A percentile compares a stretch with the other conserved stretches of the same genome.
Conservation (phyloP, 2,113 vertebrate species). For the Rhinogobius similis region DNA sequence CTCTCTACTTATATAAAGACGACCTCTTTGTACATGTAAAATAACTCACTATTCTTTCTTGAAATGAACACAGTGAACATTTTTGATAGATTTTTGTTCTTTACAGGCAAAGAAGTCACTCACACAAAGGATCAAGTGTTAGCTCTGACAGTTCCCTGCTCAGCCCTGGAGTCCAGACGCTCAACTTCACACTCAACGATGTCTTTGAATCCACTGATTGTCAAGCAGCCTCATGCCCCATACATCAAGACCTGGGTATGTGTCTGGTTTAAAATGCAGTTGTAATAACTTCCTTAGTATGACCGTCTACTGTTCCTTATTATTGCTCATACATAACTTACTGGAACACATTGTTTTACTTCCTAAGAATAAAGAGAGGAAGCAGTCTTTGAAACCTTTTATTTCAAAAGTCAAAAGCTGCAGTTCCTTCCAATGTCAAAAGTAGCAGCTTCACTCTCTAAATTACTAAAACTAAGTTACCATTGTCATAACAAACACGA, state of each 20-base stretch:
- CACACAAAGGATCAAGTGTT: constrained; percentile 49
- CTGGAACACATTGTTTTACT: constrained; percentile 1
- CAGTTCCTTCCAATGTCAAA: background rate
- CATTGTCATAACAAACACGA: background rate
- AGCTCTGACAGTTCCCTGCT: constrained; percentile 27
- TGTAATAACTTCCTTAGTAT: background rate
- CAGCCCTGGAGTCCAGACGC: constrained; percentile 36
- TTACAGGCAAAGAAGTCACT: constrained; percentile 39
- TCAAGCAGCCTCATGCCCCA: constrained; percentile 67
- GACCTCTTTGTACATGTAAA: background rate
- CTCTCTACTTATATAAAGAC: background rate
- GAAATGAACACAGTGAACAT: background rate
- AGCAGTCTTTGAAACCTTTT: constrained; percentile 51
- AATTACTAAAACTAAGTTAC: background rate
- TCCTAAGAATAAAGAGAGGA: constrained; percentile 52
- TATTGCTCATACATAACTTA: background rate
- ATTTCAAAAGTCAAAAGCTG: constrained; percentile 8
- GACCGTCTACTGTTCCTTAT: background rate
- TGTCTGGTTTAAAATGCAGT: background rate
- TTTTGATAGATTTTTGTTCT: background rate
- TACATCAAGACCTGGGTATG: constrained; percentile 70
- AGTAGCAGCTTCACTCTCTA: background rate
- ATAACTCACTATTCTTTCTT: background rate
- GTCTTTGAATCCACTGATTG: constrained; percentile 66
- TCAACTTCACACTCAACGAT: constrained; percentile 9